These are phyloP conservation scores for Manis crassicaudata DNA, from an alignment of 2,797 vertebrate species.

Conservation along the genomic window DNA sequence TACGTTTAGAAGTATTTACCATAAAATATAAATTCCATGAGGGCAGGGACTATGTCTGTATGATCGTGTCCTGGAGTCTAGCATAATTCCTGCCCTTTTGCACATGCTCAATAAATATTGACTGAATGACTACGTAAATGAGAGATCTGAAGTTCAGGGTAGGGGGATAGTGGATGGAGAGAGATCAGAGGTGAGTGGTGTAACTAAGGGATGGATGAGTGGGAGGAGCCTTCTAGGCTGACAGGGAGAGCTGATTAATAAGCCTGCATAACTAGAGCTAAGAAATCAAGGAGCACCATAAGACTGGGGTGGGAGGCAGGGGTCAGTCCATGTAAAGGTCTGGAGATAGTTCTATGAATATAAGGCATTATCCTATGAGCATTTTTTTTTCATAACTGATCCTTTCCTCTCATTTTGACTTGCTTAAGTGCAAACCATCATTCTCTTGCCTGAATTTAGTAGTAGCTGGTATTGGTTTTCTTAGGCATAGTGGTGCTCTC, in stretches of 20 bases:
- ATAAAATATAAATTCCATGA: background rate
- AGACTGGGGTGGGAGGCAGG: background rate
- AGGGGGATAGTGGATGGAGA: background rate
- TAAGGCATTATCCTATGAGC: background rate
- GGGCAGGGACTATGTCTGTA: background rate
- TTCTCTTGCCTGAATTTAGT: background rate
- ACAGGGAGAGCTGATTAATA: background rate
- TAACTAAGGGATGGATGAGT: background rate
- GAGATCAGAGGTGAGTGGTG: background rate
- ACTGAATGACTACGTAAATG: background rate
- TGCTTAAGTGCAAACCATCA: background rate
- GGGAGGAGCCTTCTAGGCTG: background rate
- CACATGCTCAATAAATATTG: background rate
- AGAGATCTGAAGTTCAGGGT: background rate
- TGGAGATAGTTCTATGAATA: background rate
- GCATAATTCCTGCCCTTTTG: background rate
- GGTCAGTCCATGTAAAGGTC: background rate
- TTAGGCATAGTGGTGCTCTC: background rate
- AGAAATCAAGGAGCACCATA: background rate
- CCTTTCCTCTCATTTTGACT: background rate
- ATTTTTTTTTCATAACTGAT: background rate
- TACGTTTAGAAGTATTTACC: conserved; percentile 5
- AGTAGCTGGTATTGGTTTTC: background rate
- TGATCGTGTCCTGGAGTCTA: background rate
- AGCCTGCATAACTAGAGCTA: background rate